Evolutionary conservation across 2,888 invertebrate genomes (phyloP).

Genomic region (Nemapogon koenigi): DNA sequence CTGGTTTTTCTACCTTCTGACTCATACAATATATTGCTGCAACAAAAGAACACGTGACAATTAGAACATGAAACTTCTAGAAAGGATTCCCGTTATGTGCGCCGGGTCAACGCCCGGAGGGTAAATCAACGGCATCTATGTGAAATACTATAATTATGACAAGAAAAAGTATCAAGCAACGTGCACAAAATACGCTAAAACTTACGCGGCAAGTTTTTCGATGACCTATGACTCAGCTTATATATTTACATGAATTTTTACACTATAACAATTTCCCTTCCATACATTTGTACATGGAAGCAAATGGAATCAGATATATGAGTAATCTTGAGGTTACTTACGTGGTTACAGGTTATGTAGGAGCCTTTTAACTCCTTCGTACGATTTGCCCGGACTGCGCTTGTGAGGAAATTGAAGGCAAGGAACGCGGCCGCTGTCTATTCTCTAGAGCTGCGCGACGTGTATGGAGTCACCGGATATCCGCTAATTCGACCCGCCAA

Average conservation of each 20-base stretch:
- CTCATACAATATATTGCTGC: conserved; percentile 96
- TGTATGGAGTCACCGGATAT: conserved; percentile 57
- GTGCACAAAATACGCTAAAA: too few species aligned
- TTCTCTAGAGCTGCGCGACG: conserved; percentile 55
- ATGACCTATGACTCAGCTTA: too few species aligned
- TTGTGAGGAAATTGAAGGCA: conserved; percentile 64
- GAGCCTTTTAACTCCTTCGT: conserved; percentile 67
- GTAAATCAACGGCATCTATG: too few species aligned
- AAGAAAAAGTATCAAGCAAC: too few species aligned
- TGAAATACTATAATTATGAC: too few species aligned
- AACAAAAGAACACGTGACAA: conserved; percentile 58
- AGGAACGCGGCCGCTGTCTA: conserved; percentile 60
- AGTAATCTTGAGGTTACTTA: too few species aligned
- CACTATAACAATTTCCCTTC: too few species aligned
- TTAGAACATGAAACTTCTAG: conserved; percentile 24
- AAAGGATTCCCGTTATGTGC: conserved; percentile 23
- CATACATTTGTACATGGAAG: too few species aligned
- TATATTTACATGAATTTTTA: too few species aligned
- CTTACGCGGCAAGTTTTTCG: too few species aligned
- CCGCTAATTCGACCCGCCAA: too few species aligned
- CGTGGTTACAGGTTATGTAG: conserved; percentile 65
- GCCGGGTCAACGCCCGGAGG: conserved; percentile 49
- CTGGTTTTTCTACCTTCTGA: conserved; percentile 99
- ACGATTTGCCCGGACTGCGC: conserved; percentile 63
- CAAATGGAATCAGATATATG: too few species aligned